phyloP scores from a whole-genome alignment of 2,113 vertebrate species.

The Mixornis gularis region DNA sequence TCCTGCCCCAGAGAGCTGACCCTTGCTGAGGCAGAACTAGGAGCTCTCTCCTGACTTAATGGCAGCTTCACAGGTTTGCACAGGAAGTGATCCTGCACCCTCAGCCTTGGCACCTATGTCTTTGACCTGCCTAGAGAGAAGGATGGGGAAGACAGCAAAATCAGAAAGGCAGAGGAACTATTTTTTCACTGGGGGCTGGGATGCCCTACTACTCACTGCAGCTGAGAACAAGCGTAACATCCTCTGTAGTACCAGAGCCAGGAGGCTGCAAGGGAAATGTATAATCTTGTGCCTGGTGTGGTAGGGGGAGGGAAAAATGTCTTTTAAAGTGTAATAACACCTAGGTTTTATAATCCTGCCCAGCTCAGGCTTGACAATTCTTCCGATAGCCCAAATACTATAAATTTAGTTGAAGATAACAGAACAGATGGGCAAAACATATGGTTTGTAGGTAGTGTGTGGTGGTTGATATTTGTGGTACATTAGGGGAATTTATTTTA shows the following conservation, averaged over 20 bases:
- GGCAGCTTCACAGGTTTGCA: neutral
- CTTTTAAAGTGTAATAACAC: slow-evolving; percentile 73
- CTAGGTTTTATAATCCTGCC: slow-evolving; percentile 76
- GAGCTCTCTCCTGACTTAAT: neutral
- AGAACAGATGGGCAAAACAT: slow-evolving; percentile 83
- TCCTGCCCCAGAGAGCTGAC: neutral
- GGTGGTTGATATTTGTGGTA: slow-evolving; percentile 76
- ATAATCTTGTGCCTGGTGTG: neutral
- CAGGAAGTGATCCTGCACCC: neutral
- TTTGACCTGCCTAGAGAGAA: neutral
- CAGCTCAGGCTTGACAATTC: slow-evolving; percentile 76
- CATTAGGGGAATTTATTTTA: slow-evolving; percentile 84
- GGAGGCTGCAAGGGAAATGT: neutral
- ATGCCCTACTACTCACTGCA: neutral
- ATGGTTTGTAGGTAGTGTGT: slow-evolving; percentile 83
- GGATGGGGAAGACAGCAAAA: neutral
- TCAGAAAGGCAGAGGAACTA: neutral
- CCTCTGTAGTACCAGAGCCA: neutral
- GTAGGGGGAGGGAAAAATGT: slow-evolving; percentile 9
- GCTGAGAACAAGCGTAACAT: neutral
- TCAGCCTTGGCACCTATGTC: neutral
- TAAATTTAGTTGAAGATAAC: slow-evolving; percentile 82
- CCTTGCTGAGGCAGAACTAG: neutral
- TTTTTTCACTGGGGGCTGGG: neutral
- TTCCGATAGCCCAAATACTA: slow-evolving; percentile 81